Evolutionary conservation across 2,797 vertebrate species (phyloP).

Genomic region (Chaetodon trifasciatus): DNA sequence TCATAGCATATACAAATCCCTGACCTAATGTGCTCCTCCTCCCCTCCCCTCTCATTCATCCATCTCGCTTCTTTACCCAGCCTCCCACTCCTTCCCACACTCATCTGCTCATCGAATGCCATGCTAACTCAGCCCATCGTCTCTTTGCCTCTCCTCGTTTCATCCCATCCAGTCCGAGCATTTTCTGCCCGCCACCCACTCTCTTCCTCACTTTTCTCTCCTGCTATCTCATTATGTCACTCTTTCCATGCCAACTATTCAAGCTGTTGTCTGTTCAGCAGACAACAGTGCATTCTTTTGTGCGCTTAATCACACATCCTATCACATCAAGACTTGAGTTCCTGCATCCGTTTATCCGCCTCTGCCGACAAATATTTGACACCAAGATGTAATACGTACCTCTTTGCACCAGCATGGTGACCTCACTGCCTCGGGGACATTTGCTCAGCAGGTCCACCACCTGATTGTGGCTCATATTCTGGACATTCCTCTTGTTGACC

Average conservation of each 20-base stretch:
- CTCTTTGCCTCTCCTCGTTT: slow-evolving; percentile 54
- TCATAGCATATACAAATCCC: slow-evolving; percentile 44
- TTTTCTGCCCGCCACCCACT: slow-evolving; percentile 64
- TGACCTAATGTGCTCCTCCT: slow-evolving; percentile 59
- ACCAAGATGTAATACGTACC: slow-evolving; percentile 82
- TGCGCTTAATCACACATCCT: slow-evolving; percentile 36
- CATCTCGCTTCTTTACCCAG: slow-evolving; percentile 47
- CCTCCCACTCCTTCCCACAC: slow-evolving; percentile 74
- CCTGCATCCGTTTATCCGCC: slow-evolving; percentile 21
- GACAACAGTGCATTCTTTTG: slow-evolving; percentile 37
- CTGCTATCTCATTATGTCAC: slow-evolving; percentile 52
- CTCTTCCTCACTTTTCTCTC: slow-evolving; percentile 48
- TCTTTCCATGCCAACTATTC: slow-evolving; percentile 44
- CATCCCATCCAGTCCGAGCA: slow-evolving; percentile 42
- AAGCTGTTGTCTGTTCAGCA: slow-evolving; percentile 42
- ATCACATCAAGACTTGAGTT: slow-evolving; percentile 27
- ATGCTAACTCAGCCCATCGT: slow-evolving; percentile 55
- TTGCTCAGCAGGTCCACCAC: slow-evolving; percentile 99
- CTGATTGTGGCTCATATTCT: slow-evolving; percentile 97
- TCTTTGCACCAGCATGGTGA: slow-evolving; percentile 97
- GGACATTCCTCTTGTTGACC: slow-evolving; percentile 98
- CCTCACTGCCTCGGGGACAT: slow-evolving; percentile 95
- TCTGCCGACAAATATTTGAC: slow-evolving; percentile 10
- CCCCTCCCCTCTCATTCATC: slow-evolving; percentile 50
- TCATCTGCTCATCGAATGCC: slow-evolving; percentile 64